Percentiles rank a stretch among this genome's conserved stretches.
Conservation (phyloP, 2,888 invertebrate genomes). For the Galerucella calmariensis region DNA sequence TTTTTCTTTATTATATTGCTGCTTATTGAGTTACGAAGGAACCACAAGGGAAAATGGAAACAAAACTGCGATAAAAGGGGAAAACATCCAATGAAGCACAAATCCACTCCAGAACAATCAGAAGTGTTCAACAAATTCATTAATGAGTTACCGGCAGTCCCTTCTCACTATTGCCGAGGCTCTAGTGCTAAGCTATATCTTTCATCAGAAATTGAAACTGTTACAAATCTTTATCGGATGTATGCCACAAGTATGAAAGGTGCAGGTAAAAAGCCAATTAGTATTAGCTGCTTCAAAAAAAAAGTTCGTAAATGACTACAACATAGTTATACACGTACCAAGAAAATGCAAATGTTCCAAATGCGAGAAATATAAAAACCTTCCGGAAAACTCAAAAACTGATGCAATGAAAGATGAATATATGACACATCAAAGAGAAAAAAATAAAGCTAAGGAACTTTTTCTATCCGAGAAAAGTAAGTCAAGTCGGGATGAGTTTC, state of each 20-base stretch:
- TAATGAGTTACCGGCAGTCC: background rate
- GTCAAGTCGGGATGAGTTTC: conserved; percentile 9
- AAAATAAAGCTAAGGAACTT: background rate
- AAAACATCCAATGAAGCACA: background rate
- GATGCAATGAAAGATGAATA: background rate
- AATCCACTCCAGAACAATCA: background rate
- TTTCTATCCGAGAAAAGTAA: background rate
- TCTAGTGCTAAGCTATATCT: background rate
- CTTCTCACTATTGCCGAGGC: background rate
- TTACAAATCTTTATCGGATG: background rate
- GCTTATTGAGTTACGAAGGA: no score
- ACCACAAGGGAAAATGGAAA: background rate
- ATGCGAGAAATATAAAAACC: background rate
- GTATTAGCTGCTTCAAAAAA: background rate
- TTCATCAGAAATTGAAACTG: background rate
- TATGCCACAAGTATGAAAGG: background rate
- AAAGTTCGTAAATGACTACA: background rate
- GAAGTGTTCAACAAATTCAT: no score
- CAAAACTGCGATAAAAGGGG: background rate
- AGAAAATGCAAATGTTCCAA: background rate
- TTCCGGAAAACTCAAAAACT: background rate
- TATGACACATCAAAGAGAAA: background rate
- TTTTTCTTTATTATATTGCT: no score
- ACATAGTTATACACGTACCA: background rate
- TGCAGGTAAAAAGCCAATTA: background rate